Evolutionary conservation across 1,140 invertebrate genomes (phyloP), one percentile per base, ranked within the genome.

Genomic region (Drosophila kurseongensis): DNA sequence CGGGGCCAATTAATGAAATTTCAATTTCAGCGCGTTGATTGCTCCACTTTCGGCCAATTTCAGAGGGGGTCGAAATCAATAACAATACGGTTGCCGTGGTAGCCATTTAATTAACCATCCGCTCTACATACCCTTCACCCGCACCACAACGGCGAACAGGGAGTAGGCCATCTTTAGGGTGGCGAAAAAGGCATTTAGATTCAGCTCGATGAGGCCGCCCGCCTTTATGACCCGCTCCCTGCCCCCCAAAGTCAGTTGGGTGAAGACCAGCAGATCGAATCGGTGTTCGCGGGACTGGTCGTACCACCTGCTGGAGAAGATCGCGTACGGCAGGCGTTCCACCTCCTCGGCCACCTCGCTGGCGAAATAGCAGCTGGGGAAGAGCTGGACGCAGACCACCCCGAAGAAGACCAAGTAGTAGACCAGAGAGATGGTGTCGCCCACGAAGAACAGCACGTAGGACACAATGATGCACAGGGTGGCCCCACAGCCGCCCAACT

Each of bases 151-250:
- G 7, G 84, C 76, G 14, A 91, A 89, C 27, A 91, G 63, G 4
- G 89, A 86, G 54, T 91, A 91, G 13, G 89, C 84, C 75, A 83
- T 89, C 48, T 86, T 91, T 0, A 85, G 47, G 6, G 85, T 91
- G 38, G 65, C 76, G 57, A 77, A 89, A 10, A 91, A 91, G 14
- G 75, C 78, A 27, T 83, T 68, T 35, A 91, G 27, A 57, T 83
- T 81, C 1, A 91, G 65, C 27, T 61, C 60, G 5, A 91, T 60
- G 16, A 91, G 23, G 10, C 78, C 80, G 2, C 83, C 84, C 1
- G 89, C 81, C 67, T 51, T 60, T n/a, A 86, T 72, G 0, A 73
- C 62, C 4, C 54, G 27, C 3, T 47, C 40, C 27, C 32, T 36
- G 23, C 56, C 41, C 0, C 55, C 35, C 58, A 89, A 13, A 0